Conservation (phyloP, 2,888 invertebrate species). For the Physocephala rufipes region DNA sequence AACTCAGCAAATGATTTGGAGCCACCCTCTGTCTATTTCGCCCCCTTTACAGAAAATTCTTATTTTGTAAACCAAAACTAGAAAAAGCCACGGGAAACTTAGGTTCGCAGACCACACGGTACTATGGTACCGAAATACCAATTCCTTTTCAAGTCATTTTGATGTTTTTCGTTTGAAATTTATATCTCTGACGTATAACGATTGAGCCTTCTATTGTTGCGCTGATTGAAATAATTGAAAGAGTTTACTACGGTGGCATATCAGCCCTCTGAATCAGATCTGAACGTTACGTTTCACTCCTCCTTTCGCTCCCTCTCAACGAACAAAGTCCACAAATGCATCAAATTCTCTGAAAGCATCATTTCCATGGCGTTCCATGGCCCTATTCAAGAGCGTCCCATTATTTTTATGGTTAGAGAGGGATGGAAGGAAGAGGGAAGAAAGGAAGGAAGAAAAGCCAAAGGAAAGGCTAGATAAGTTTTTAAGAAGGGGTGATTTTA, state of each 20-base stretch:
- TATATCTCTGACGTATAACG: slow-evolving; percentile 53
- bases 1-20: too few species aligned
- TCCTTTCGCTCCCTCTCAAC: background rate
- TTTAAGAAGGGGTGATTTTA: background rate
- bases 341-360: background rate
- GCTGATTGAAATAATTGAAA: slow-evolving; percentile 60
- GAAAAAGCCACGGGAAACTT: too few species aligned
- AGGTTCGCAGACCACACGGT: too few species aligned
- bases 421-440: background rate
- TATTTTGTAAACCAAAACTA: too few species aligned
- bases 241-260: background rate
- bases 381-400: background rate
- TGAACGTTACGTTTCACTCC: background rate
- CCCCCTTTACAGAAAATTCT: too few species aligned
- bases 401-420: background rate
- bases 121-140: too few species aligned
- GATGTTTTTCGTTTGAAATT: slow-evolving; percentile 23
- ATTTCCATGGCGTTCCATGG: background rate
- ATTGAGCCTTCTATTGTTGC: slow-evolving; percentile 60
- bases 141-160: background rate
- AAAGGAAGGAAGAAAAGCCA: background rate
- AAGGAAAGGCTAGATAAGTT: background rate
- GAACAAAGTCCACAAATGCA: background rate
- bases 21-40: too few species aligned
- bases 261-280: background rate